Conservation (phyloP, 2,888 invertebrate species). For the Epinotia nisella region DNA sequence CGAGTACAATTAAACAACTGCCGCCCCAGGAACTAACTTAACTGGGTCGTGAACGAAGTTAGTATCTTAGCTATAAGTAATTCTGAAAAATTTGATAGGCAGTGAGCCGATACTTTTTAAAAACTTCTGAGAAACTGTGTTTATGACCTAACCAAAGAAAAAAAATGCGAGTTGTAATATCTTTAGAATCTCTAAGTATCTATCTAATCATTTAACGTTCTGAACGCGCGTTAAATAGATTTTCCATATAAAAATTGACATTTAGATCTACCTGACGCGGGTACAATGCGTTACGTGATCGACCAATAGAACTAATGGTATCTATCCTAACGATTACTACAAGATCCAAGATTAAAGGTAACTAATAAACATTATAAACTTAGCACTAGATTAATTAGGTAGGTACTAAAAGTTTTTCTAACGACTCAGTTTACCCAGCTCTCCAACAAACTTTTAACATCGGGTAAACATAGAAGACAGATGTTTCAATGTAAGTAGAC, state of each 20-base stretch:
- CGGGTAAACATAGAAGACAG: conserved; percentile 24
- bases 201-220: no score
- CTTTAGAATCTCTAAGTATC: no score
- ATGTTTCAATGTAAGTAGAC: conserved; percentile 32
- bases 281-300: no score
- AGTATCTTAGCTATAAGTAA: background rate
- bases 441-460: conserved; percentile 24
- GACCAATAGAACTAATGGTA: no score
- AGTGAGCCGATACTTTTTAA: background rate
- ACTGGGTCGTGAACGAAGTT: background rate
- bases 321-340: background rate
- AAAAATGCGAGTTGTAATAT: no score
- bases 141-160: background rate
- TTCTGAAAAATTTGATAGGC: background rate
- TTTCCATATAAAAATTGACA: no score
- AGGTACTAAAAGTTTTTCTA: conserved; percentile 14
- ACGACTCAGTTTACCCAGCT: background rate
- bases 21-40: background rate
- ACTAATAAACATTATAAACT: background rate
- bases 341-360: background rate
- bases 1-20: conserved; percentile 7
- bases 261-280: no score
- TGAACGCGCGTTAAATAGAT: no score
- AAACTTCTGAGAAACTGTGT: background rate
- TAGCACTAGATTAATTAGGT: background rate